Evolutionary conservation across 2,888 invertebrate species (phyloP).

Genomic region (Cistogaster globosa): DNA sequence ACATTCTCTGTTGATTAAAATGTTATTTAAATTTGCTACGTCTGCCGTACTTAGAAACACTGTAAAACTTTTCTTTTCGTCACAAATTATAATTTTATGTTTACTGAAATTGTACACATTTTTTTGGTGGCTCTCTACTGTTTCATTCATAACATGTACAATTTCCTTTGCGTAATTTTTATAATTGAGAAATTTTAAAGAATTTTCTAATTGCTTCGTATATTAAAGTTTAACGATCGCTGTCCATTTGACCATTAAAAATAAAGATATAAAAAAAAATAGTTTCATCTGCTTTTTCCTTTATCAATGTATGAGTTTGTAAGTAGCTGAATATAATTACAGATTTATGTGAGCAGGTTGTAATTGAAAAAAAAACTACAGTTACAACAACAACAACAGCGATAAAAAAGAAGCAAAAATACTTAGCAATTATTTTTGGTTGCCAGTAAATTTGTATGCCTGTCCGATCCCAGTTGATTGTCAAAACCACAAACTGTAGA

Average conservation of each 20-base stretch:
- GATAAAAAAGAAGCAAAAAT: conserved; percentile 10
- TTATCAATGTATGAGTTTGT: not conserved
- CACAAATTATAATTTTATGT: too few relatives aligned
- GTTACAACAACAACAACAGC: conserved; percentile 13
- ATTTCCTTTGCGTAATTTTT: too few relatives aligned
- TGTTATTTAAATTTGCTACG: too few relatives aligned
- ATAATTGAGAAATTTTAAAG: not conserved
- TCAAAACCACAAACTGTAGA: conserved; percentile 56
- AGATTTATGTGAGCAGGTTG: conserved; percentile 48
- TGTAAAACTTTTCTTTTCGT: too few relatives aligned
- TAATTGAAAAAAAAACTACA: conserved; percentile 49
- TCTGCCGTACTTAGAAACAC: too few relatives aligned
- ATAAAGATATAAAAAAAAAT: conserved; percentile 3
- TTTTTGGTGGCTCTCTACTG: too few relatives aligned
- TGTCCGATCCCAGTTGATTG: conserved; percentile 49
- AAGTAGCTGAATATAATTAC: conserved; percentile 62
- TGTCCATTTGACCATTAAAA: conserved; percentile 26
- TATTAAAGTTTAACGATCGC: conserved; percentile 61
- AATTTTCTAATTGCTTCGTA: conserved; percentile 36
- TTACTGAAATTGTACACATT: too few relatives aligned
- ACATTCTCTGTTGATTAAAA: too few relatives aligned
- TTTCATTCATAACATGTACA: too few relatives aligned
- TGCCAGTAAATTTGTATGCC: conserved; percentile 56
- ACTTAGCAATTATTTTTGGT: conserved; percentile 64
- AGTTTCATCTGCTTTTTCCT: conserved; percentile 35